phyloP scores from a whole-genome alignment of 2,113 vertebrate species.

The Syrmaticus mikado region DNA sequence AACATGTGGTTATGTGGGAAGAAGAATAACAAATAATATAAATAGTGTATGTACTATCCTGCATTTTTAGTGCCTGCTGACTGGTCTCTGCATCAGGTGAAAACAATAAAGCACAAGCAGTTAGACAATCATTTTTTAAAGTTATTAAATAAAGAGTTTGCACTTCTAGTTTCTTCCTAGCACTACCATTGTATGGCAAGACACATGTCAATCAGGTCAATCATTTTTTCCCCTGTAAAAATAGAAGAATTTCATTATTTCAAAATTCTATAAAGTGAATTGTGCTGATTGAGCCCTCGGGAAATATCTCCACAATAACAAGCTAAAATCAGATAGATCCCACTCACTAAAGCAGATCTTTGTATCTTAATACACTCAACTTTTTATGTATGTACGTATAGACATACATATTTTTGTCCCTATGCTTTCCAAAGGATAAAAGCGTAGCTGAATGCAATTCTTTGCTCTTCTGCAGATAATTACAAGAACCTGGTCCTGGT shows the following conservation, averaged over 20 bases:
- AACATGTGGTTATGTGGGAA: not conserved
- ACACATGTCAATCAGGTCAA: constrained; percentile 36
- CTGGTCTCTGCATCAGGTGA: not conserved
- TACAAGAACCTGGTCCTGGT: not conserved
- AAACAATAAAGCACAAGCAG: not conserved
- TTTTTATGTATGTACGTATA: not conserved
- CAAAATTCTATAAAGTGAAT: constrained; percentile 28
- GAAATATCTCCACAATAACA: constrained; percentile 32
- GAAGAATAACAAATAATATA: not conserved
- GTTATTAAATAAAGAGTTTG: not conserved
- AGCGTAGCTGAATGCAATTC: not conserved
- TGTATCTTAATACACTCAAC: constrained; percentile 26
- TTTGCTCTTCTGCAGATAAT: not conserved
- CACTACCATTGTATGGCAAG: not conserved
- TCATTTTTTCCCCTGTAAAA: not conserved
- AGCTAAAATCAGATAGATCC: constrained; percentile 13
- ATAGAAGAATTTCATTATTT: constrained; percentile 4
- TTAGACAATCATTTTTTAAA: not conserved
- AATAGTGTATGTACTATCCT: not conserved
- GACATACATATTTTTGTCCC: not conserved
- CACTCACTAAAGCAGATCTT: not conserved
- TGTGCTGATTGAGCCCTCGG: constrained; percentile 38
- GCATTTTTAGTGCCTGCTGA: not conserved
- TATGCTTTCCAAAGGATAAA: not conserved
- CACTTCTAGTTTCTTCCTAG: not conserved